Evolutionary conservation across 2,113 vertebrate genomes (phyloP), one percentile per base, ranked within the genome.

Genomic region (Theristicus caerulescens): DNA sequence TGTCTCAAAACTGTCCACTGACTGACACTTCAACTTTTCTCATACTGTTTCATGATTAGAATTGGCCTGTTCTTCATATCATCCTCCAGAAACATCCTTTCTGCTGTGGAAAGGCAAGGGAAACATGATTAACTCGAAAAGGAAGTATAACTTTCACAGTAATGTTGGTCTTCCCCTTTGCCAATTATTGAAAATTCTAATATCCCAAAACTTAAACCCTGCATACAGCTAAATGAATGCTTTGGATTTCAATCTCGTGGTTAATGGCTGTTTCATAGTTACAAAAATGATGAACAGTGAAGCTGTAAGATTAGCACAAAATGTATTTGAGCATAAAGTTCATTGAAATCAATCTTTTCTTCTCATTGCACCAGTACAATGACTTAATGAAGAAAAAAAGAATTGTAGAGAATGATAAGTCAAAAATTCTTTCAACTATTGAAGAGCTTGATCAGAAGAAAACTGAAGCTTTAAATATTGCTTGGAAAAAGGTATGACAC

Each of bases 401-500:
- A 96, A 99, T 99, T 62, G 99, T 99, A 65, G 99, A 99, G 97
- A 99, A 98, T 24, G 99, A 99, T 97, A 99, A 99, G 95, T 86
- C 91, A 21, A 99, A 99, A 97, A 99, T 99, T 92, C 96, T 99
- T 95, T 97, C 98, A 95, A 98, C 98, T 86, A 99, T 99, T 79
- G 93, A 98, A 97, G 99, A 99, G 92, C 98, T 99, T 96, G 99
- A 99, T 96, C 97, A 97, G 96, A 99, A 99, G 97, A 99, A 99
- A 98, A 99, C 98, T 6, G 98, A 99, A 95, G 98, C 99, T 61
- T 98, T 99, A 61, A 97, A 99, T 61, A 55, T 99, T 89, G 99
- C 99, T 3, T 99, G 99, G 99, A 98, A 99, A 97, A 99, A 99
- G 99, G 99, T 99, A 98, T 36, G 93, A 88, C 21, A 25, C 21